Evolutionary conservation across 2,888 invertebrate genomes (phyloP).

Genomic region (Lepidocyrtinus sp.): DNA sequence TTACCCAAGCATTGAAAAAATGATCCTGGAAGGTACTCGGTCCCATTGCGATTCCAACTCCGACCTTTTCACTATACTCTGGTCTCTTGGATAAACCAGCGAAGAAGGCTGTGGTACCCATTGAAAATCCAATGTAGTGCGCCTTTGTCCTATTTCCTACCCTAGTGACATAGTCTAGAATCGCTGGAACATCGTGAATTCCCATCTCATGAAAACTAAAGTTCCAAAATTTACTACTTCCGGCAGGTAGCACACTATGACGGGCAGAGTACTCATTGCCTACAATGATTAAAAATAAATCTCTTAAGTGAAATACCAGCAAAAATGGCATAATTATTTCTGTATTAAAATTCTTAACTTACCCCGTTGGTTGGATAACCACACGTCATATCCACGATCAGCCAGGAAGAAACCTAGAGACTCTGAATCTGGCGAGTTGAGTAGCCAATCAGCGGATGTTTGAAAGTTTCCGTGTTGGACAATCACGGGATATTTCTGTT

Average conservation of each 20-base stretch:
- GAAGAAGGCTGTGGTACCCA: conserved; percentile 50
- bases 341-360: too few species aligned
- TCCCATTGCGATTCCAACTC: conserved; percentile 47
- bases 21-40: conserved; percentile 37
- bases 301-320: neutral
- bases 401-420: conserved; percentile 31
- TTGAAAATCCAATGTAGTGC: conserved; percentile 45
- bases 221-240: conserved; percentile 24
- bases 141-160: conserved; percentile 25
- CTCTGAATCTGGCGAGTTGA: conserved; percentile 28
- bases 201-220: conserved; percentile 44
- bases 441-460: conserved; percentile 42
- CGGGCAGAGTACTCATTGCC: conserved; percentile 26
- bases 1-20: conserved; percentile 39
- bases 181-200: conserved; percentile 47
- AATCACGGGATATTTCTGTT: conserved; percentile 29
- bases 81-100: conserved; percentile 30
- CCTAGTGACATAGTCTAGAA: conserved; percentile 40
- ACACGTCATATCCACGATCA: conserved; percentile 34
- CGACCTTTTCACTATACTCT: conserved; percentile 45
- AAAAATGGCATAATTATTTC: neutral
- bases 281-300: too few species aligned
- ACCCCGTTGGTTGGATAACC: conserved; percentile 35
- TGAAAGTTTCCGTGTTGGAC: conserved; percentile 44
- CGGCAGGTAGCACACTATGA: neutral